Conservation (phyloP, 1,140 invertebrate genomes). For the Scaptomyza hsui region DNA sequence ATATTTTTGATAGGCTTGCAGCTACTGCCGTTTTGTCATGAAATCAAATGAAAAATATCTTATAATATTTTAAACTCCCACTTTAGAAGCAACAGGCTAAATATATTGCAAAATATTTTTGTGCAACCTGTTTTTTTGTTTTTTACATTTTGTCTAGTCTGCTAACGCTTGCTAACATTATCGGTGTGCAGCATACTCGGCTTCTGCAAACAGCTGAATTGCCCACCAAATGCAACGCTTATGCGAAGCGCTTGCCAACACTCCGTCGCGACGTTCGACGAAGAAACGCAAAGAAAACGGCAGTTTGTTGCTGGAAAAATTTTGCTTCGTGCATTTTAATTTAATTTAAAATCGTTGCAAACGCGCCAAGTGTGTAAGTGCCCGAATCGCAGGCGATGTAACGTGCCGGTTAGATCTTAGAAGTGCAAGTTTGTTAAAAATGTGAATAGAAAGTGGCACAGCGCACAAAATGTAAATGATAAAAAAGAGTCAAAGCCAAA, state of each 20-base stretch:
- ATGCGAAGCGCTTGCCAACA: slow-evolving; percentile 26
- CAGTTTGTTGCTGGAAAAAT: slow-evolving; percentile 42
- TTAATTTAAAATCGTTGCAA: slow-evolving; percentile 39
- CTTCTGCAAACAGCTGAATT: slow-evolving; percentile 35
- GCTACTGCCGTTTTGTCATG: background rate
- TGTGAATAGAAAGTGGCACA: slow-evolving; percentile 50
- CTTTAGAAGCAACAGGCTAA: background rate
- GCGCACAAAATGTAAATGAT: slow-evolving; percentile 45
- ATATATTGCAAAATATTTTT: background rate
- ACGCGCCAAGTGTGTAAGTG: slow-evolving; percentile 35
- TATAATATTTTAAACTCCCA: too few species aligned
- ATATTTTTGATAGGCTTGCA: background rate
- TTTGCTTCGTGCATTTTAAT: slow-evolving; percentile 44
- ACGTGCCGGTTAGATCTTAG: slow-evolving; percentile 34
- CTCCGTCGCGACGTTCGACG: slow-evolving; percentile 45
- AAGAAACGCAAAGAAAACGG: slow-evolving; percentile 51
- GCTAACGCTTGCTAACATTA: background rate
- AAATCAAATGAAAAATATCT: background rate
- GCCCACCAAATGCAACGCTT: slow-evolving; percentile 38
- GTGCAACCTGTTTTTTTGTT: background rate
- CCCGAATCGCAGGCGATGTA: slow-evolving; percentile 15
- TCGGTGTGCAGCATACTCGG: slow-evolving; percentile 17
- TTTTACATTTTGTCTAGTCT: background rate
- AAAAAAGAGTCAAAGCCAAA: slow-evolving; percentile 47
- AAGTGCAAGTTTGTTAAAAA: slow-evolving; percentile 29